Conservation (phyloP, 2,888 invertebrate genomes). For the Diploptera punctata region DNA sequence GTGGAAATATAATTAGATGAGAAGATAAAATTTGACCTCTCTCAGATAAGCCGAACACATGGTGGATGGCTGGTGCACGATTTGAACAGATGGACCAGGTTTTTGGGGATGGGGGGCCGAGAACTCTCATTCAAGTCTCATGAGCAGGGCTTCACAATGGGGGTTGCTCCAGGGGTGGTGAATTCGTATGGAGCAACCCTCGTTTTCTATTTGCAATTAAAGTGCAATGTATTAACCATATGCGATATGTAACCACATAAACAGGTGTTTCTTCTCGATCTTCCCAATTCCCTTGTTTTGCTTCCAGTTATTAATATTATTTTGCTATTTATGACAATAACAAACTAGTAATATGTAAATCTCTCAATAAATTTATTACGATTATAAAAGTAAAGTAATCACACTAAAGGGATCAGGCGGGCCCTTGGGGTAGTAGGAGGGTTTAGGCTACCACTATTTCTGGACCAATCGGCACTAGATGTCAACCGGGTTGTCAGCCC, state of each 20-base stretch:
- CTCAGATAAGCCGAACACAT: conserved; percentile 21
- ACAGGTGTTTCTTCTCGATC: too few relatives aligned
- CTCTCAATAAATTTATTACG: too few relatives aligned
- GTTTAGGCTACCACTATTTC: too few relatives aligned
- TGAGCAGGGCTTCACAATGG: conserved; percentile 15
- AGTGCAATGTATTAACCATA: conserved; percentile 42
- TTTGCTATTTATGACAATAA: too few relatives aligned
- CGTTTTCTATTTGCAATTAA: conserved; percentile 36
- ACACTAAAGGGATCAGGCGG: too few relatives aligned
- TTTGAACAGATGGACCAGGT: conserved; percentile 31
- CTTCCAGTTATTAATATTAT: too few relatives aligned
- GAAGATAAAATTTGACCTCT: background rate
- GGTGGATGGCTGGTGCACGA: conserved; percentile 24
- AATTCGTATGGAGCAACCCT: background rate
- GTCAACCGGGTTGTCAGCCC: too few relatives aligned
- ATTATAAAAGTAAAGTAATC: too few relatives aligned
- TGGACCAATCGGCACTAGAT: too few relatives aligned
- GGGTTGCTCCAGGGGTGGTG: background rate
- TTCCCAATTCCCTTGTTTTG: too few relatives aligned
- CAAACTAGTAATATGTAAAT: too few relatives aligned
- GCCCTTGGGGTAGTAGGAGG: too few relatives aligned
- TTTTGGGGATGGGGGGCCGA: background rate
- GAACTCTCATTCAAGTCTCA: conserved; percentile 24
- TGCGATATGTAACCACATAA: conserved; percentile 40
- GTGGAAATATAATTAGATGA: background rate